Evolutionary conservation across 2,113 vertebrate genomes (phyloP).

Genomic region (Podiceps cristatus): DNA sequence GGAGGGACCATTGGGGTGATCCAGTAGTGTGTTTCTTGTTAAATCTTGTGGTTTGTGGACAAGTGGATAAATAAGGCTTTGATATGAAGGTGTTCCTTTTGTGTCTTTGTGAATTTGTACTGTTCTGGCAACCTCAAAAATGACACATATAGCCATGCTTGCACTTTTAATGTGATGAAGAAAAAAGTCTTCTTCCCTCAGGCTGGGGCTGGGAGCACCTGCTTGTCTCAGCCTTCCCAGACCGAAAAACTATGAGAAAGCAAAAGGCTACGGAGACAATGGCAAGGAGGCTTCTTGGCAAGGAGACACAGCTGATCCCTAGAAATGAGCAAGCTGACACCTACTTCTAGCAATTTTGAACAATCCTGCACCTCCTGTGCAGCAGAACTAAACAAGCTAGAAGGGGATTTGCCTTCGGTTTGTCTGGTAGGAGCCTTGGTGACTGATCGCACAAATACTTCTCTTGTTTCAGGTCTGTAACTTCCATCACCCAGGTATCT

Average conservation of each 20-base stretch:
- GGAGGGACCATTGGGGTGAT: background rate
- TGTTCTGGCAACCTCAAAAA: background rate
- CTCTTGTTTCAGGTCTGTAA: background rate
- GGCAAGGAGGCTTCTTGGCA: background rate
- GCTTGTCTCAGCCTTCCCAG: background rate
- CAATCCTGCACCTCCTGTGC: background rate
- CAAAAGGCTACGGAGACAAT: background rate
- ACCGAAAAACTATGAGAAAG: background rate
- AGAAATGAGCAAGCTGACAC: background rate
- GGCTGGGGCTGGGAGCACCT: background rate
- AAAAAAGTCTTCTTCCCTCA: background rate
- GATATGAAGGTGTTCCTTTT: background rate
- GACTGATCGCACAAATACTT: background rate
- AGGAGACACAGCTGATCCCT: background rate
- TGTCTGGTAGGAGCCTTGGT: background rate
- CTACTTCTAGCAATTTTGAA: background rate
- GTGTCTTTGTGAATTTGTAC: background rate
- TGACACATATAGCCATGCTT: background rate
- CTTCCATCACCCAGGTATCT: background rate
- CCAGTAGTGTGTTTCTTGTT: background rate
- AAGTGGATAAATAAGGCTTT: background rate
- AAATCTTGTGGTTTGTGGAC: background rate
- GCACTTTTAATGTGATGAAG: background rate
- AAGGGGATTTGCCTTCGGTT: background rate
- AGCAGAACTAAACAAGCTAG: background rate